Percentiles rank a stretch among this genome's conserved stretches.
phyloP scores from a whole-genome alignment of 2,797 vertebrate genomes.

The Semaprochilodus insignis region DNA sequence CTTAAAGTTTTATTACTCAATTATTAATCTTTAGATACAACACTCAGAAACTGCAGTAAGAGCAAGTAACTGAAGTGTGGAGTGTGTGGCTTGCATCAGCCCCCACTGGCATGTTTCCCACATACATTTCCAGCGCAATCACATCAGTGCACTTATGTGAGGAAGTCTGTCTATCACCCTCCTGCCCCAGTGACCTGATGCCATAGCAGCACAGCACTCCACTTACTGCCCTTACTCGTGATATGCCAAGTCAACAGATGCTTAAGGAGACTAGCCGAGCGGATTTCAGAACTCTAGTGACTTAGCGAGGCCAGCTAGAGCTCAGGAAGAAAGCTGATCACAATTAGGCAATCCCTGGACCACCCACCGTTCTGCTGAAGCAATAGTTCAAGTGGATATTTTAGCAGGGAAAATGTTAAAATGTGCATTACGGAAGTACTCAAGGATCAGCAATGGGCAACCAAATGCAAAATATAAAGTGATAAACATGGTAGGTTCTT shows the following conservation, averaged over 20 bases:
- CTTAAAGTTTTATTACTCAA: neutral
- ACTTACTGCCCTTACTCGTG: constrained; percentile 3
- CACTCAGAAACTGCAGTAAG: neutral
- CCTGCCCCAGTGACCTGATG: constrained; percentile 47
- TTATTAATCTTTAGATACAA: neutral
- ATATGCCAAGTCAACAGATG: constrained; percentile 55
- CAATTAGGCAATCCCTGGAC: constrained; percentile 51
- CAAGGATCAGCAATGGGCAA: too few species aligned
- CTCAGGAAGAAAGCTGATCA: constrained; percentile 41
- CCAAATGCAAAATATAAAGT: too few species aligned
- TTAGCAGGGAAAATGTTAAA: neutral
- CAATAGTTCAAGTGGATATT: neutral
- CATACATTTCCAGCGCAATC: constrained; percentile 17
- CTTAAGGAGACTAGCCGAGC: constrained; percentile 51
- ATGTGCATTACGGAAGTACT: neutral
- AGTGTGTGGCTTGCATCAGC: neutral
- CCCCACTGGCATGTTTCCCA: constrained; percentile 31
- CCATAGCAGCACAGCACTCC: constrained; percentile 1
- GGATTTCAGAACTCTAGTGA: constrained; percentile 43
- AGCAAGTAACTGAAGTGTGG: neutral
- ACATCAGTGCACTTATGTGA: constrained; percentile 20
- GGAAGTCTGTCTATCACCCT: constrained; percentile 17
- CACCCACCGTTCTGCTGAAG: constrained; percentile 37
- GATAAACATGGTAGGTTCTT: too few species aligned
- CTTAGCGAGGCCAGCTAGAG: constrained; percentile 12